Conservation (phyloP, 1,140 invertebrate genomes). For the Drosophila mayri region DNA sequence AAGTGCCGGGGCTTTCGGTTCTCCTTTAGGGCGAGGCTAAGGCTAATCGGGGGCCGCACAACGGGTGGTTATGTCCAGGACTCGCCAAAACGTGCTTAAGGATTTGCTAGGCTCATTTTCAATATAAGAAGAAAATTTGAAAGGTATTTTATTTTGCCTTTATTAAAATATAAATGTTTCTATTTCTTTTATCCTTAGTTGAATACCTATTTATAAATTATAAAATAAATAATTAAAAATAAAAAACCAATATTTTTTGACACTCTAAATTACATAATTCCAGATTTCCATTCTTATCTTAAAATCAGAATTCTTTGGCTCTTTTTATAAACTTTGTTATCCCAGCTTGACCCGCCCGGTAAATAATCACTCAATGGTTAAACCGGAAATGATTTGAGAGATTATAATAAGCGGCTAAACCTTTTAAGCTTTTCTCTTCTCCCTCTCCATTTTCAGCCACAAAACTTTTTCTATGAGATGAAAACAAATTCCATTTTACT, state of each 20-base stretch:
- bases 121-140: background rate
- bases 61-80: slow-evolving; percentile 11
- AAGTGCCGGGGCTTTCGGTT: slow-evolving; percentile 2
- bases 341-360: background rate
- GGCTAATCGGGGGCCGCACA: slow-evolving; percentile 44
- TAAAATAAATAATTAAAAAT: background rate
- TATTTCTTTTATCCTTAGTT: no score
- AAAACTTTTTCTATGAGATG: slow-evolving; percentile 51
- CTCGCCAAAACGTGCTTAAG: slow-evolving; percentile 9
- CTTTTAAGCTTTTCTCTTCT: slow-evolving; percentile 38
- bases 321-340: background rate
- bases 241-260: background rate
- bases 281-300: background rate
- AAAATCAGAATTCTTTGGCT: background rate
- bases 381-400: slow-evolving; percentile 39
- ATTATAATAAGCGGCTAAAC: slow-evolving; percentile 48
- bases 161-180: background rate
- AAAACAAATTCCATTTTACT: slow-evolving; percentile 55
- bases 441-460: slow-evolving; percentile 15
- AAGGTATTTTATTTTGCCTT: background rate
- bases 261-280: background rate
- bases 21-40: slow-evolving; percentile 13
- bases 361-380: slow-evolving; percentile 20
- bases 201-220: no score
- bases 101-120: background rate